Base-by-base conservation (phyloP, 2,888 invertebrate species). In the Chironomus riparius region DNA sequence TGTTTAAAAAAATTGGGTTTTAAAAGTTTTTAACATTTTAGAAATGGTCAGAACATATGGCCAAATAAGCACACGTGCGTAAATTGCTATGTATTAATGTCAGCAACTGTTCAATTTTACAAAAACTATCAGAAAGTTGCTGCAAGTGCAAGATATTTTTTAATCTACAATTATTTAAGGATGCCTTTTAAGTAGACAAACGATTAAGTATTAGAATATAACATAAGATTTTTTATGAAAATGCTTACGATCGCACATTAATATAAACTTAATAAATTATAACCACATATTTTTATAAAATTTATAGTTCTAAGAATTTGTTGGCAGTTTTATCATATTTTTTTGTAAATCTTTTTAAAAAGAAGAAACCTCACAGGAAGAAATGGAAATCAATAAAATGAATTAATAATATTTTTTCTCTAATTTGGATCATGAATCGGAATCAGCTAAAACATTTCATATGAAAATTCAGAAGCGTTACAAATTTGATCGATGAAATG, bases 91-190 rank as follows among this genome's bases (percentile, higher is more conserved):
- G 22, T 18, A 65, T 65, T 6, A 65, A 65, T 65, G 65, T 65
- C 65, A 65, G 65, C 22, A 65, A 65, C 65, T 65, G 65, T 65
- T 24, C 10, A 24, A 65, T 65, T 65, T 65, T 65, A 65, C 3
- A 18, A 65, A 65, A 24, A 65, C 12, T 13, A 24, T 65, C 65
- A 65, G 12, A 65, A 65, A 15, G 22, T 21, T 12, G 22, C n/a
- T 65, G 62, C 62, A 56, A 65, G 65, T 65, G 21, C 13, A 65
- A 65, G n/a, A n/a, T n/a, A n/a, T n/a, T n/a, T n/a, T 65, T 65
- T 65, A 7, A 7, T n/a, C n/a, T n/a, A n/a, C n/a, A 62, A 3
- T 13, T 24, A 65, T 24, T 65, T 65, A 24, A 65, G 24, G 24
- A 3, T 21, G 7, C 13, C 18, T 6, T 24, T 65, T 24, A 22